Evolutionary conservation across 2,113 vertebrate genomes (phyloP).

Genomic region (Nerophis ophidion): DNA sequence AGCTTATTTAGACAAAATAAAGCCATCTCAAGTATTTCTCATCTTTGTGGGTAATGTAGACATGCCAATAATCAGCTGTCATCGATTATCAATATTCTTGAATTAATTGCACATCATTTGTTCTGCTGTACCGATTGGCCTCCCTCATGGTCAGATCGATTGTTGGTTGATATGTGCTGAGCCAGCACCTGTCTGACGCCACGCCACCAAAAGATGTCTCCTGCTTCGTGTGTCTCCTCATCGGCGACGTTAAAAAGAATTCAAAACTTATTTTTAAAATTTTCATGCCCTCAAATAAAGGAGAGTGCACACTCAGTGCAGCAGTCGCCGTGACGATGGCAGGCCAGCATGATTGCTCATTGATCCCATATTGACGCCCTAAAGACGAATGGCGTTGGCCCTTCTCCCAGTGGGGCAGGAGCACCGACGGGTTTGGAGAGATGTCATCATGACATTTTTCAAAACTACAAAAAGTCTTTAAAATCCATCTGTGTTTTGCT

Average conservation of each 20-base stretch:
- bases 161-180: conserved; percentile 28
- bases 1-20: too few relatives aligned
- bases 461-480: conserved; percentile 7
- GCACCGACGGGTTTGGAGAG: conserved; percentile 14
- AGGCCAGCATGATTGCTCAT: conserved; percentile 50
- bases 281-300: too few relatives aligned
- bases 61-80: conserved; percentile 28
- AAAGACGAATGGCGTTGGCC: conserved; percentile 31
- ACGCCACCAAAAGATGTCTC: neutral
- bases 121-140: conserved; percentile 18
- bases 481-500: conserved; percentile 4
- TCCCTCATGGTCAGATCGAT: conserved; percentile 49
- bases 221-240: conserved; percentile 22
- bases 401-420: conserved; percentile 16
- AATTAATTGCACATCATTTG: conserved; percentile 51
- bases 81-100: conserved; percentile 34
- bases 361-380: conserved; percentile 46
- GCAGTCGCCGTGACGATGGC: conserved; percentile 5
- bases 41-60: too few relatives aligned
- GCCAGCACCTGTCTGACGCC: neutral
- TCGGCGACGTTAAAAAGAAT: too few relatives aligned
- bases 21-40: too few relatives aligned
- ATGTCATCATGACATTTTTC: conserved; percentile 8
- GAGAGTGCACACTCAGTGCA: neutral
- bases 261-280: too few relatives aligned